Evolutionary conservation across 35 echinoderm and acorn worm species (phyloP).

Genomic region (Apostichopus japonicus): DNA sequence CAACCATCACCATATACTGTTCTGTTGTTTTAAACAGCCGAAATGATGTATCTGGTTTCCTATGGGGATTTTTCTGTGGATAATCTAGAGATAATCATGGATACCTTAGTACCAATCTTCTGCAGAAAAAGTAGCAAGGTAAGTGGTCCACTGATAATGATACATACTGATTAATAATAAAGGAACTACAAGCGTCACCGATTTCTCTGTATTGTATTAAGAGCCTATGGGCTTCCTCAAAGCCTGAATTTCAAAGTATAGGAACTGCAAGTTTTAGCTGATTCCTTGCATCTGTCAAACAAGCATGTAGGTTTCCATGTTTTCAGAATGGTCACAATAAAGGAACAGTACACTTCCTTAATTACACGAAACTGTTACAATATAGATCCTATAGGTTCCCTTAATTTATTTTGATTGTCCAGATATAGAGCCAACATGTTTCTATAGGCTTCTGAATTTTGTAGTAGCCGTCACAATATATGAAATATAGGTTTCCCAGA

Average conservation of each 20-base stretch:
- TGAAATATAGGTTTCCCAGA: no score
- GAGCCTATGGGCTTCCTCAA: no score
- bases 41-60: conserved; percentile 56
- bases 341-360: not conserved
- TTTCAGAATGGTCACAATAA: not conserved
- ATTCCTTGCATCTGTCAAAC: not conserved
- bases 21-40: conserved; percentile 3
- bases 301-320: not conserved
- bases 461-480: no score
- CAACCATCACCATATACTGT: not conserved
- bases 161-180: not conserved
- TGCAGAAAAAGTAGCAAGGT: conserved; percentile 71
- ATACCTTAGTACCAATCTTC: conserved; percentile 63
- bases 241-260: no score
- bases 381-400: no score
- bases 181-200: no score
- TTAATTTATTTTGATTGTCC: no score
- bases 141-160: not conserved
- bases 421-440: no score
- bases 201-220: no score
- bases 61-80: conserved; percentile 71
- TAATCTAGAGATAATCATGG: conserved; percentile 67
- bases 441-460: no score
- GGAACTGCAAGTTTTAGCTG: no score
- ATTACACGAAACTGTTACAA: not conserved